phyloP scores from a whole-genome alignment of 2,888 invertebrate genomes.

The Caenorhabditis sp. region DNA sequence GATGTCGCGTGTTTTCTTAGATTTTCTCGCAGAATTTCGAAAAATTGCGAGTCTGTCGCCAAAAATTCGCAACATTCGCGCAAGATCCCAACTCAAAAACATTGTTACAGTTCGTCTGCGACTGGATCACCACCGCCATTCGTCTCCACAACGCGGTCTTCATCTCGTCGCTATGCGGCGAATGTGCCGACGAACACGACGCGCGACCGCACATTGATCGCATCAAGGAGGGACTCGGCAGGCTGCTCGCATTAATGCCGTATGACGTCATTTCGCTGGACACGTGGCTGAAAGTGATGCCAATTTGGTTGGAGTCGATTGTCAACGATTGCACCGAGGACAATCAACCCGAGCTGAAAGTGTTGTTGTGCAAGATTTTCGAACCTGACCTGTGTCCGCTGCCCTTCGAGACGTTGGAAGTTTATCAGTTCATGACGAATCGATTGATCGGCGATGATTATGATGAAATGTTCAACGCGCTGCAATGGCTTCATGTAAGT shows the following conservation, averaged over 20 bases:
- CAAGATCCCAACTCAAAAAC: no score
- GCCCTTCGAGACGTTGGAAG: constrained; percentile 90
- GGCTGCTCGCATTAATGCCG: constrained; percentile 86
- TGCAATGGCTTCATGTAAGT: constrained; percentile 73
- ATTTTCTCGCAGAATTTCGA: no score
- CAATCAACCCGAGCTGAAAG: constrained; percentile 82
- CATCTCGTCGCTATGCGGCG: constrained; percentile 90
- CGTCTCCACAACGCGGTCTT: constrained; percentile 86
- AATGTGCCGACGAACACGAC: constrained; percentile 85
- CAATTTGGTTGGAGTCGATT: constrained; percentile 83
- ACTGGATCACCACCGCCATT: constrained; percentile 86
- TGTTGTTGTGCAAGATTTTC: constrained; percentile 87
- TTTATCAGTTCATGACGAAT: constrained; percentile 90
- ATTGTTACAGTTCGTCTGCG: constrained; percentile 80
- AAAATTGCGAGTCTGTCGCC: no score
- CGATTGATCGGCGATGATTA: constrained; percentile 77
- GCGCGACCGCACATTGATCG: constrained; percentile 77
- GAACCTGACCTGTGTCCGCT: constrained; percentile 94
- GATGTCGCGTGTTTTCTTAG: no score
- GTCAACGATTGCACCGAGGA: constrained; percentile 56
- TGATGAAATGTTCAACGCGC: constrained; percentile 73
- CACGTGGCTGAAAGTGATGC: constrained; percentile 95
- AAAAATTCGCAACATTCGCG: no score
- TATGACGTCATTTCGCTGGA: constrained; percentile 88
- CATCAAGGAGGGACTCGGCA: constrained; percentile 83